A percentile compares a stretch with the other conserved stretches of the same genome.
Conservation (phyloP, 2,797 vertebrate genomes). For the Lepus townsendii region DNA sequence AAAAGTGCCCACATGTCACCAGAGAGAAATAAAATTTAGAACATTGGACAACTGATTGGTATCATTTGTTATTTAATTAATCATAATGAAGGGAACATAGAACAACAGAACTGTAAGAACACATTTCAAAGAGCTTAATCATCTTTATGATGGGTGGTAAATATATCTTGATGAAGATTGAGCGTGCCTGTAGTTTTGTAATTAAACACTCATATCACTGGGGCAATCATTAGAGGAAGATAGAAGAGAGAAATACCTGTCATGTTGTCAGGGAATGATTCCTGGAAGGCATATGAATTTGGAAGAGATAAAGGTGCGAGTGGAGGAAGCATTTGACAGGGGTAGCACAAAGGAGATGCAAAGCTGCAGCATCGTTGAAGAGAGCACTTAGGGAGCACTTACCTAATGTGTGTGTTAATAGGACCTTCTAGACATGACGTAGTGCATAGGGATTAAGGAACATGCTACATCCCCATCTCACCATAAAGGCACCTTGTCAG, state of each 20-base stretch:
- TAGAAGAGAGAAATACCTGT: not conserved
- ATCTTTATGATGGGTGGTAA: slow-evolving; percentile 21
- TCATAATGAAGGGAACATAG: not conserved
- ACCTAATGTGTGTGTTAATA: not conserved
- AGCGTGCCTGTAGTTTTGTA: not conserved
- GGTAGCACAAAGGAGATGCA: not conserved
- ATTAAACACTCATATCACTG: not conserved
- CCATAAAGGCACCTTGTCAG: not conserved
- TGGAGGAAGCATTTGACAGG: not conserved
- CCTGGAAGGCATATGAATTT: not conserved
- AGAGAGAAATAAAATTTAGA: not conserved
- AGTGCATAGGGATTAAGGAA: not conserved
- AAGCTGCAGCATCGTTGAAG: not conserved
- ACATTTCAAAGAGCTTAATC: not conserved
- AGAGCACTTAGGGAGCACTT: not conserved
- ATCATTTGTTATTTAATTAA: slow-evolving; percentile 27
- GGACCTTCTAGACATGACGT: not conserved
- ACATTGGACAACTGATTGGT: not conserved
- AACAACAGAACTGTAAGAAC: not conserved
- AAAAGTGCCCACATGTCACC: not conserved
- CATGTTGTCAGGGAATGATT: not conserved
- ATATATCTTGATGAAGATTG: not conserved
- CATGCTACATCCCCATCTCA: not conserved
- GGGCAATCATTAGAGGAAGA: not conserved
- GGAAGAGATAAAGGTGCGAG: not conserved